Evolutionary conservation across 2,797 vertebrate species (phyloP), one percentile per base, ranked within the genome.

Genomic region (Silurus lanzhouensis): DNA sequence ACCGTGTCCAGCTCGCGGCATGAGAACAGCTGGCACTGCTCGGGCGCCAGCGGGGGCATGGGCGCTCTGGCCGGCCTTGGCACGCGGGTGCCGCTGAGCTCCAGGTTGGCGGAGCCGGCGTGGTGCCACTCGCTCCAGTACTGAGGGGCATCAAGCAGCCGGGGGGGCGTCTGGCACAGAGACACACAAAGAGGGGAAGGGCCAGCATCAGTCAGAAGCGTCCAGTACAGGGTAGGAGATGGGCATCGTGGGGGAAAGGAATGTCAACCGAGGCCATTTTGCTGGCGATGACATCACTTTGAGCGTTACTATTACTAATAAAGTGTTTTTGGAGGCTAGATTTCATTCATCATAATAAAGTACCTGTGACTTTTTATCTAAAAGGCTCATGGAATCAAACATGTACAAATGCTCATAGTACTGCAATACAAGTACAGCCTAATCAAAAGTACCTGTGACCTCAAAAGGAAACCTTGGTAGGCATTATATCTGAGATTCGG

Each of bases 11-110:
- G 96, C 74, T 97, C 97, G 92, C 96, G 96, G 95, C 97, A 97
- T 96, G 97, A 97, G 94, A 97, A 97, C 92, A 96, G 93, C 95
- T 97, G 96, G 81, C 97, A 97, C 94, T 97, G 97, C 94, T 97
- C 97, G 0, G 97, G 96, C 17, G 96, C 96, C 89, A 97, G 93
- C 0, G 97, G 97, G n/a, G 96, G 95, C 89, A 97, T 96, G 0
- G 95, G 94, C 67, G 96, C 95, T 92, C 96, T 96, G 87, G 94
- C 76, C 86, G 86, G 96, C 95, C 94, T 96, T 96, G 94, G 89
- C 96, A 95, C 83, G 89, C 63, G 84, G 88, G 83, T 96, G 96
- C 87, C 96, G 94, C 96, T 3, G 96, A 96, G 92, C 95, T 91
- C 93, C 96, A 95, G 6, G 88, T 96, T 96, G 0, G 96, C 95